phyloP scores from a whole-genome alignment of 2,888 invertebrate genomes.

The Scaptomyza polygonia region DNA sequence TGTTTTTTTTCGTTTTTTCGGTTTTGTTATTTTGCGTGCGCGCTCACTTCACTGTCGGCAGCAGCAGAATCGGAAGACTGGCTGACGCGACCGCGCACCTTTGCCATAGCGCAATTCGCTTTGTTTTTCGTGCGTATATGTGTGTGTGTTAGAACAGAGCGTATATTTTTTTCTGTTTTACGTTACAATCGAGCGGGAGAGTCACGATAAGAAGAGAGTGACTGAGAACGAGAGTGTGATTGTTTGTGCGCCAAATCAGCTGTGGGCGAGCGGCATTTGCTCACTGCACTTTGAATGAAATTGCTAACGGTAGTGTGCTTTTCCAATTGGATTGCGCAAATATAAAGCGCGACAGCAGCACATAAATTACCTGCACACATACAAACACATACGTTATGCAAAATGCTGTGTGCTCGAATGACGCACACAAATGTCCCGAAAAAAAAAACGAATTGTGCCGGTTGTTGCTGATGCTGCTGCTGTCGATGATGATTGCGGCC shows the following conservation, averaged over 20 bases:
- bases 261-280: conserved; percentile 43
- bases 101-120: conserved; percentile 72
- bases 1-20: conserved; percentile 23
- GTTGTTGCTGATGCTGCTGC: conserved; percentile 31
- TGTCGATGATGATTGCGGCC: conserved; percentile 64
- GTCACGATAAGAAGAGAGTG: conserved; percentile 11
- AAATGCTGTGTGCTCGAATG: conserved; percentile 62
- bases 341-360: conserved; percentile 38
- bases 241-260: conserved; percentile 56
- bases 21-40: conserved; percentile 54
- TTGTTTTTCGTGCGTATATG: conserved; percentile 50
- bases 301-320: conserved; percentile 72
- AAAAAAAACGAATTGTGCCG: conserved; percentile 26
- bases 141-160: conserved; percentile 53
- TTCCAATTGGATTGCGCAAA: conserved; percentile 74
- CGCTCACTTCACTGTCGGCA: conserved; percentile 70
- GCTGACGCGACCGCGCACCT: conserved; percentile 78
- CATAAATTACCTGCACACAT: conserved; percentile 49
- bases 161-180: background rate
- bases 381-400: conserved; percentile 54
- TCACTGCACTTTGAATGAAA: conserved; percentile 65
- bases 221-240: conserved; percentile 14
- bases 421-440: conserved; percentile 66
- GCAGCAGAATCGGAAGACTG: conserved; percentile 76
- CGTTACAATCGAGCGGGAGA: conserved; percentile 29